Evolutionary conservation across 2,113 vertebrate genomes (phyloP).

Genomic region (Platichthys stellatus): DNA sequence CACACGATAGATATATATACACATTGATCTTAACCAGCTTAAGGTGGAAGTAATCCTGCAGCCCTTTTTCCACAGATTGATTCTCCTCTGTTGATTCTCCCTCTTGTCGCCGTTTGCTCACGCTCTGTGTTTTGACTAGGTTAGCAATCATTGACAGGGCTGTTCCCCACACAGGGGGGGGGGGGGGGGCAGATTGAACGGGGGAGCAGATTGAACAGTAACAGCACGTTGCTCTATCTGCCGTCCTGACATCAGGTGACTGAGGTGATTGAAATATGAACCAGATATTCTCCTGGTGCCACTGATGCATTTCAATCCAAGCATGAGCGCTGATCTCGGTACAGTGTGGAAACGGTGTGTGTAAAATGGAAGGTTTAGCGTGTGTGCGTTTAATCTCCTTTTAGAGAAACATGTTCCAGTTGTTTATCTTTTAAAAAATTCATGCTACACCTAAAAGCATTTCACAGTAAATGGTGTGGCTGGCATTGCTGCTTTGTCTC

Average conservation of each 20-base stretch:
- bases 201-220: conserved; percentile 49
- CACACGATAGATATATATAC: conserved; percentile 35
- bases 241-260: conserved; percentile 31
- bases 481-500: conserved; percentile 29
- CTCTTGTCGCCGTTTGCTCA: conserved; percentile 55
- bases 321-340: not conserved
- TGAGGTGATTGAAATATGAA: conserved; percentile 33
- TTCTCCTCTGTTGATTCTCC: conserved; percentile 58
- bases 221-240: conserved; percentile 31
- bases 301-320: conserved; percentile 24
- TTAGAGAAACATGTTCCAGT: conserved; percentile 49
- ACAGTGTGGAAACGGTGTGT: not conserved
- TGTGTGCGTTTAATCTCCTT: conserved; percentile 42
- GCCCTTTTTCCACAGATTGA: conserved; percentile 63
- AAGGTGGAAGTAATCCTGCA: conserved; percentile 69
- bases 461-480: conserved; percentile 18
- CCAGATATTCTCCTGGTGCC: conserved; percentile 16
- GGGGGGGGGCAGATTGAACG: conserved; percentile 44
- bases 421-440: conserved; percentile 71
- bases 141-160: conserved; percentile 57
- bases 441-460: conserved; percentile 59
- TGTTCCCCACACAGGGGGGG: conserved; percentile 7
- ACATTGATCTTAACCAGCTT: conserved; percentile 68
- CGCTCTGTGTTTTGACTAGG: conserved; percentile 63
- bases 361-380: conserved; percentile 29